A percentile compares a stretch with the other conserved stretches of the same genome.
phyloP scores from a whole-genome alignment of 2,888 invertebrate genomes.

The Orthosia incerta region DNA sequence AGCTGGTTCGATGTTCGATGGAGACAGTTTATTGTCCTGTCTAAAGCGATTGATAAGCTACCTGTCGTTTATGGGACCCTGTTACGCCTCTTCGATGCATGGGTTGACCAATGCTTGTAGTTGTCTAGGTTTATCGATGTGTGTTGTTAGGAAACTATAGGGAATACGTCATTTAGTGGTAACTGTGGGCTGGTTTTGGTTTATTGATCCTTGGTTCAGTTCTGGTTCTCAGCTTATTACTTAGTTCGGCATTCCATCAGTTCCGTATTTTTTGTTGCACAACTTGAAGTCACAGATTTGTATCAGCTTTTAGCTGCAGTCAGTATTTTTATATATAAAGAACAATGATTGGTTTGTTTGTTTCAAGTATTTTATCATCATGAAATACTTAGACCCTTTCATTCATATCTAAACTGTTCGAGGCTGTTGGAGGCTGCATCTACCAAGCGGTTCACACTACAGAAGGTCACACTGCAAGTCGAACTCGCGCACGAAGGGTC shows the following conservation, averaged over 20 bases:
- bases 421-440: too few species aligned
- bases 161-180: neutral
- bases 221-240: too few species aligned
- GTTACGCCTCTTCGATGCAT: slow-evolving; percentile 55
- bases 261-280: neutral
- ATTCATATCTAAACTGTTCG: neutral
- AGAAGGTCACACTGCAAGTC: too few species aligned
- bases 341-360: neutral
- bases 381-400: too few species aligned
- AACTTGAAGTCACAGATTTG: neutral
- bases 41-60: slow-evolving; percentile 40
- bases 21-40: slow-evolving; percentile 60
- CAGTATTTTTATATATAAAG: neutral
- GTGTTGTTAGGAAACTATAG: neutral
- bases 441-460: too few species aligned
- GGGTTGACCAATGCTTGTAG: slow-evolving; percentile 19
- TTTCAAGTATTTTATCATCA: neutral
- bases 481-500: too few species aligned
- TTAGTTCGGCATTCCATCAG: neutral
- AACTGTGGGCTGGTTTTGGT: neutral
- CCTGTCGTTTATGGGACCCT: slow-evolving; percentile 44
- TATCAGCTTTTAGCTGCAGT: neutral
- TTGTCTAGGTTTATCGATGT: neutral
- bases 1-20: slow-evolving; percentile 33
- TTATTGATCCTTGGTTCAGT: slow-evolving; percentile 5